phyloP scores from a whole-genome alignment of 2,888 invertebrate genomes.

The Meta bourneti region DNA sequence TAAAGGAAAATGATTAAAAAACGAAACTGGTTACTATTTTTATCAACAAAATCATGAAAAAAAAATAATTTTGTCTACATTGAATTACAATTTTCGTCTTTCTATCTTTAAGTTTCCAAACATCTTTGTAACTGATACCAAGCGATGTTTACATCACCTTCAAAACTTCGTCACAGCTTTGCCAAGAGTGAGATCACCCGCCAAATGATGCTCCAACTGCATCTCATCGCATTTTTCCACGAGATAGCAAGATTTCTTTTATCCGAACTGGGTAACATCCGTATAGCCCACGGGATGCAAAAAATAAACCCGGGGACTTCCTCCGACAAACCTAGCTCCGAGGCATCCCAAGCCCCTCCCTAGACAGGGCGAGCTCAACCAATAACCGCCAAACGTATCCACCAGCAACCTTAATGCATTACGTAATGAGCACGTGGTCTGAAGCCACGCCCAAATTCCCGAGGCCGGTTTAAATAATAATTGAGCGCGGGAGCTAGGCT shows the following conservation, averaged over 20 bases:
- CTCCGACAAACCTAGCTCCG: constrained; percentile 19
- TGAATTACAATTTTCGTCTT: too few relatives aligned
- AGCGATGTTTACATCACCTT: too few relatives aligned
- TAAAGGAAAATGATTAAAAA: too few relatives aligned
- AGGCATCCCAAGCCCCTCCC: constrained; percentile 45
- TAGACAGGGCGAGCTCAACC: constrained; percentile 13
- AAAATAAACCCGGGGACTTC: constrained; percentile 17
- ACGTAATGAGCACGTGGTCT: constrained; percentile 57
- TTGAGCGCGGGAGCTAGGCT: constrained; percentile 35
- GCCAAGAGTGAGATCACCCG: constrained; percentile 30
- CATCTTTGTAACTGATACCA: too few relatives aligned
- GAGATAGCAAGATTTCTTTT: constrained; percentile 38
- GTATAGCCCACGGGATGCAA: constrained; percentile 66
- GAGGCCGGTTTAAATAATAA: constrained; percentile 73
- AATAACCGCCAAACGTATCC: constrained; percentile 46
- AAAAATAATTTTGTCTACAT: too few relatives aligned
- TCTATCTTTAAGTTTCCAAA: too few relatives aligned
- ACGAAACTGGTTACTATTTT: too few relatives aligned
- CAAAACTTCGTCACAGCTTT: too few relatives aligned
- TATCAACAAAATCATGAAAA: too few relatives aligned
- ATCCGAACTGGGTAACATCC: constrained; percentile 73
- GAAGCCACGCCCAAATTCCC: constrained; percentile 62
- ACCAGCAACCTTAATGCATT: constrained; percentile 45
- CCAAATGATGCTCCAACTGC: constrained; percentile 33
- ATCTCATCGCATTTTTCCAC: constrained; percentile 6